These are phyloP conservation scores for Microcebus murinus DNA, from an alignment of 2,113 vertebrate species.

Conservation along the genomic window DNA sequence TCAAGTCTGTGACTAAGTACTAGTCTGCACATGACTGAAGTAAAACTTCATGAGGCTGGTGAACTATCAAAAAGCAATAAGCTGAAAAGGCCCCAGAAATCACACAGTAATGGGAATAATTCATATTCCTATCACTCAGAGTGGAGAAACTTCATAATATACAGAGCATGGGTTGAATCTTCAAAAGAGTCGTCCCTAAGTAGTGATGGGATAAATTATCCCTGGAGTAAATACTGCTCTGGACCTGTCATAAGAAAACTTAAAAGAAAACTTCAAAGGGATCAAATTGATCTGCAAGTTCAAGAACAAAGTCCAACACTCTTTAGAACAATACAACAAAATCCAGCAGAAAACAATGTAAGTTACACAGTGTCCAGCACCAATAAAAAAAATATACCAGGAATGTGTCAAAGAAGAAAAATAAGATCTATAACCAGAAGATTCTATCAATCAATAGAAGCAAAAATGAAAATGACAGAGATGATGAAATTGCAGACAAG, in stretches of 20 bases:
- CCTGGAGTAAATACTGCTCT: background rate
- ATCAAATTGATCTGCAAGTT: background rate
- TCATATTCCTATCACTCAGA: background rate
- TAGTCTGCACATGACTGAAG: background rate
- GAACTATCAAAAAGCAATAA: background rate
- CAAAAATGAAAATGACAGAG: background rate
- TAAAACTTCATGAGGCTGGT: background rate
- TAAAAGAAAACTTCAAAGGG: background rate
- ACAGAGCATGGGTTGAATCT: background rate
- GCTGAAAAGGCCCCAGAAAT: background rate
- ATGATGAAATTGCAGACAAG: background rate
- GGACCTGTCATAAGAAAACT: background rate
- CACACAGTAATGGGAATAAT: background rate
- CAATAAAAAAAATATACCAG: background rate
- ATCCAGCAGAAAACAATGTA: background rate
- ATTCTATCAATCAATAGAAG: background rate
- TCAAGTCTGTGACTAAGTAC: background rate
- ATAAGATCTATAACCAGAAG: background rate
- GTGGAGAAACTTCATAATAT: background rate
- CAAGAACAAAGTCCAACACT: background rate
- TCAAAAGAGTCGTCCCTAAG: background rate
- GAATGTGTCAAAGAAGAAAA: constrained; percentile 21
- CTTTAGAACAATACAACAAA: background rate
- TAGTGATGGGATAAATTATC: background rate
- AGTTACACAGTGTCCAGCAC: background rate